Conservation (phyloP, 2,888 invertebrate species). For the Ceraclea dissimilis region DNA sequence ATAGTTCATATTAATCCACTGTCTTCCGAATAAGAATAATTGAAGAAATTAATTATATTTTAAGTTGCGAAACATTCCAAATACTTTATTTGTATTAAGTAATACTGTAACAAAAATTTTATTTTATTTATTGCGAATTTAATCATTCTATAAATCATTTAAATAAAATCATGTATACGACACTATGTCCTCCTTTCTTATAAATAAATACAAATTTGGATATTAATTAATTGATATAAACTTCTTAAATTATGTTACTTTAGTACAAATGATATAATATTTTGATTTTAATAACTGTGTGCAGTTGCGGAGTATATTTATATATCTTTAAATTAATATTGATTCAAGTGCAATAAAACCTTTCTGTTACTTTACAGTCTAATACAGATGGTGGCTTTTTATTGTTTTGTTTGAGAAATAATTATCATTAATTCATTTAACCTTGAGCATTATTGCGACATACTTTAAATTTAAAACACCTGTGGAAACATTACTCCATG, state of each 20-base stretch:
- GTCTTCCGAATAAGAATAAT: not conserved
- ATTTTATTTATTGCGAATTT: too few species aligned
- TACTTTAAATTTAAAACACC: not conserved
- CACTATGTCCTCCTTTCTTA: too few species aligned
- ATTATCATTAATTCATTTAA: not conserved
- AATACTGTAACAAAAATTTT: too few species aligned
- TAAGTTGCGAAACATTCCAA: not conserved
- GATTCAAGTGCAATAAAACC: conserved; percentile 20
- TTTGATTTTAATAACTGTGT: conserved; percentile 16
- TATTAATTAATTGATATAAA: too few species aligned
- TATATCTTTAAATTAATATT: conserved; percentile 10
- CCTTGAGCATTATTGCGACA: not conserved
- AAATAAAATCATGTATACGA: too few species aligned
- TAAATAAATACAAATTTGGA: too few species aligned
- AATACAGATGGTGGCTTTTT: conserved; percentile 10
- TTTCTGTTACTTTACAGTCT: not conserved
- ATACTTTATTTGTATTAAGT: too few species aligned
- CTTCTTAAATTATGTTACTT: not conserved
- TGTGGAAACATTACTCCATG: not conserved
- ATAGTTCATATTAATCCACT: too few species aligned
- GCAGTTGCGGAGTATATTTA: conserved; percentile 12
- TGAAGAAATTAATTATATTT: not conserved
- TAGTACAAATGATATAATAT: conserved; percentile 17
- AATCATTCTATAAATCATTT: too few species aligned
- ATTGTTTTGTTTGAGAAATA: conserved; percentile 20